Evolutionary conservation across 2,113 vertebrate species (phyloP).

Genomic region (Esox niger): DNA sequence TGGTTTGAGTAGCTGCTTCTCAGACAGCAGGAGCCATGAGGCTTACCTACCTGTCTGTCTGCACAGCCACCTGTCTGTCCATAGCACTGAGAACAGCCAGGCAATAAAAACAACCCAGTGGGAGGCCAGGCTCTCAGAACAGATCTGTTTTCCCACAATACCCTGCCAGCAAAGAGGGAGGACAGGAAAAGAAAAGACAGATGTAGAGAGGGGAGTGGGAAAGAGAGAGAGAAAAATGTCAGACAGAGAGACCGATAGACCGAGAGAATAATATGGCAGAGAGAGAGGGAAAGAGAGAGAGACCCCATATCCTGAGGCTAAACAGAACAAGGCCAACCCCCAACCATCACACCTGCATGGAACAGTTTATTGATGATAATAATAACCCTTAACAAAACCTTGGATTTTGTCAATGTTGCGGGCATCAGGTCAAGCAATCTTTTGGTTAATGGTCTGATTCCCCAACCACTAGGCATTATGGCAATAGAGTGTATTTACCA

Average conservation of each 20-base stretch:
- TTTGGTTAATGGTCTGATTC: neutral
- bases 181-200: neutral
- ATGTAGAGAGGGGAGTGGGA: neutral
- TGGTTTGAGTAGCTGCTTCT: too few relatives aligned
- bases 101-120: neutral
- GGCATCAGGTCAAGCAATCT: too few relatives aligned
- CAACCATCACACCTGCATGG: neutral
- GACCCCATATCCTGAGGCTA: neutral
- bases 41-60: neutral
- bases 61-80: neutral
- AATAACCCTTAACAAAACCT: too few relatives aligned
- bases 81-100: neutral
- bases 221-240: neutral
- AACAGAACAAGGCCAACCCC: neutral
- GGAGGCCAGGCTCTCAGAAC: constrained; percentile 30
- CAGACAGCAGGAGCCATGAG: too few relatives aligned
- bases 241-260: neutral
- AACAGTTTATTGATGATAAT: too few relatives aligned
- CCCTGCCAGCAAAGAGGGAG: constrained; percentile 5
- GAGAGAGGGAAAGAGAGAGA: constrained; percentile 3
- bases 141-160: constrained; percentile 24
- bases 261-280: too few relatives aligned
- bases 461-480: too few relatives aligned
- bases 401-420: too few relatives aligned
- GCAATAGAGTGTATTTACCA: neutral